phyloP scores from a whole-genome alignment of 2,113 vertebrate species.

The Tragelaphus imberbis region DNA sequence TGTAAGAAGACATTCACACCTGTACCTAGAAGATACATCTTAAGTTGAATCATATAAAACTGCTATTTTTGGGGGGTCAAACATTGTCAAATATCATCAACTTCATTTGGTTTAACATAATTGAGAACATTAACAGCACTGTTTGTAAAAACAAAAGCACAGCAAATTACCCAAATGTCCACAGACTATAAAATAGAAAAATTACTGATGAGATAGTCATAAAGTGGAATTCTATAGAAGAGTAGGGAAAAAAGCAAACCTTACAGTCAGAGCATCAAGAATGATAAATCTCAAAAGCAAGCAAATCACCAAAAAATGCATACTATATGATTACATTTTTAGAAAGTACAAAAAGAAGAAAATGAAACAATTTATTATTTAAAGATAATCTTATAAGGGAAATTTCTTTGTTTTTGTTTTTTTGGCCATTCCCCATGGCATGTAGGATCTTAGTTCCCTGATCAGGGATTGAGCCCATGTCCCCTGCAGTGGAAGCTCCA shows the following conservation, averaged over 20 bases:
- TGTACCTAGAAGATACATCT: not conserved
- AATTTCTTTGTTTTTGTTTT: not conserved
- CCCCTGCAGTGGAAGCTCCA: not conserved
- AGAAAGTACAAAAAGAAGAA: not conserved
- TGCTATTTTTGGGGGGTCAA: not conserved
- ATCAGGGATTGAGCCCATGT: not conserved
- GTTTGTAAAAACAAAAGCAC: not conserved
- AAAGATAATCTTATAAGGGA: not conserved
- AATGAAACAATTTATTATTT: not conserved
- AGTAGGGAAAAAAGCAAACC: not conserved
- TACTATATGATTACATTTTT: not conserved
- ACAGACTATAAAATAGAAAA: not conserved
- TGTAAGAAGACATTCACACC: not conserved
- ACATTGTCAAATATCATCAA: not conserved
- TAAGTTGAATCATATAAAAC: not conserved
- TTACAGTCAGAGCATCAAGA: not conserved
- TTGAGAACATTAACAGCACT: not conserved
- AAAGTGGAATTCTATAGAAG: not conserved
- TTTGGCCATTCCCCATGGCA: not conserved
- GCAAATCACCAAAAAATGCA: not conserved
- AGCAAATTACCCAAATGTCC: not conserved
- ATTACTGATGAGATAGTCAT: not conserved
- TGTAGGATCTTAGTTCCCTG: too few species aligned
- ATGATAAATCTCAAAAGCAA: not conserved
- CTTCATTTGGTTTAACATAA: not conserved